These are phyloP conservation scores for Drosophila seguyi DNA, from an alignment of 1,140 invertebrate species.

Conservation along the genomic window DNA sequence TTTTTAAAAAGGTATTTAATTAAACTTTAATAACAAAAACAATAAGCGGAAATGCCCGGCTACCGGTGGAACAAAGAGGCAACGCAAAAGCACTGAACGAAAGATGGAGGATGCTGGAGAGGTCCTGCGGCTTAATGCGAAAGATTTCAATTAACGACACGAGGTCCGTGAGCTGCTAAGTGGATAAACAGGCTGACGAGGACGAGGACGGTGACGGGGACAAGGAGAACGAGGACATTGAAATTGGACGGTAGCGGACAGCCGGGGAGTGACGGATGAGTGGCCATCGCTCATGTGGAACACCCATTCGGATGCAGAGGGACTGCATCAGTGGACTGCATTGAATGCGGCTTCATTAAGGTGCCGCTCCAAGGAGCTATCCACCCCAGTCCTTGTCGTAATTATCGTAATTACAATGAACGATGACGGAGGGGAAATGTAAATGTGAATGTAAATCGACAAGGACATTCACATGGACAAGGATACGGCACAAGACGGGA, in stretches of 20 bases:
- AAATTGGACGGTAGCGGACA: conserved; percentile 14
- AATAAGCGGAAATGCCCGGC: conserved; percentile 51
- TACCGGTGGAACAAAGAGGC: conserved; percentile 39
- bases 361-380: conserved; percentile 55
- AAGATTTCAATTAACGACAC: conserved; percentile 80
- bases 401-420: conserved; percentile 81
- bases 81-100: conserved; percentile 1
- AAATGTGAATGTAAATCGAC: conserved; percentile 46
- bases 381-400: conserved; percentile 60
- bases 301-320: conserved; percentile 16
- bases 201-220: not conserved
- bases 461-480: conserved; percentile 11
- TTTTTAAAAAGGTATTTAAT: conserved; percentile 81
- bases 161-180: conserved; percentile 61
- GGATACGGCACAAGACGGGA: conserved; percentile 20
- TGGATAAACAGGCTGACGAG: conserved; percentile 67
- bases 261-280: conserved; percentile 16
- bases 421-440: conserved; percentile 57
- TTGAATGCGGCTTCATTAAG: conserved; percentile 78
- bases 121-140: conserved; percentile 60
- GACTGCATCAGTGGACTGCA: conserved; percentile 51
- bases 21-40: conserved; percentile 78
- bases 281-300: conserved; percentile 26
- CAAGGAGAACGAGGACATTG: conserved; percentile 8
- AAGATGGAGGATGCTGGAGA: conserved; percentile 16